Base-by-base conservation (phyloP, 1,140 invertebrate species). In the Rhagoletis zephyria region DNA sequence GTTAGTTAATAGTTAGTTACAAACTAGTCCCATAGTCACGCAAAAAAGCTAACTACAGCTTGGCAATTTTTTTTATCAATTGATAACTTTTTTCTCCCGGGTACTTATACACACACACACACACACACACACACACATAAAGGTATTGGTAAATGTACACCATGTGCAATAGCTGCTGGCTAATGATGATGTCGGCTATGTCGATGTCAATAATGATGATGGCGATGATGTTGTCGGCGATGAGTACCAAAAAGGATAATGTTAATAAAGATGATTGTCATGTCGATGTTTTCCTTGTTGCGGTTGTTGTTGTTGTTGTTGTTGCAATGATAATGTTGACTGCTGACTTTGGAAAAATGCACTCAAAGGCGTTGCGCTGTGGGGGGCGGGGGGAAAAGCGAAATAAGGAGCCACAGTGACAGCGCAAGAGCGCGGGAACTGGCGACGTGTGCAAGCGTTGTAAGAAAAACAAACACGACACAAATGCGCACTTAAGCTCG, bases 221-320 rank as follows among this genome's bases (percentile, higher is more conserved):
- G 74, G 19, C 19, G 64, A 67, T 67, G 64, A 67, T 67, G 64
- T 14, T 64, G 63, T 14, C 30, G 30, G 30, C 30, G 30, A 40
- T 81, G n/a, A 81, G 30, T 45, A 56, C 19, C 48, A 9, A 4
- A 51, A 81, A 56, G 48, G 7, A 81, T 81, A 9, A 56, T 81
- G 51, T 81, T 81, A 81, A 81, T 81, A 81, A 81, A 81, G 74
- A 81, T 81, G 74, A 81, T 59, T 81, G 45, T 42, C 19, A 56
- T 81, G 45, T 56, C 10, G 5, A 74, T 74, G 42, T 40, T 16
- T 45, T 74, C 45, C 16, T 56, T n/a, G n/a, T 30, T 30, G 30
- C 30, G 30, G 30, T 42, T 14, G 40, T 74, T 74, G 12, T 74
- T 56, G 45, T 19, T 81, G 9, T 81, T 81, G 5, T 59, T 81